Conservation (phyloP, 1,140 invertebrate genomes). For the Cryptotermes secundus region DNA sequence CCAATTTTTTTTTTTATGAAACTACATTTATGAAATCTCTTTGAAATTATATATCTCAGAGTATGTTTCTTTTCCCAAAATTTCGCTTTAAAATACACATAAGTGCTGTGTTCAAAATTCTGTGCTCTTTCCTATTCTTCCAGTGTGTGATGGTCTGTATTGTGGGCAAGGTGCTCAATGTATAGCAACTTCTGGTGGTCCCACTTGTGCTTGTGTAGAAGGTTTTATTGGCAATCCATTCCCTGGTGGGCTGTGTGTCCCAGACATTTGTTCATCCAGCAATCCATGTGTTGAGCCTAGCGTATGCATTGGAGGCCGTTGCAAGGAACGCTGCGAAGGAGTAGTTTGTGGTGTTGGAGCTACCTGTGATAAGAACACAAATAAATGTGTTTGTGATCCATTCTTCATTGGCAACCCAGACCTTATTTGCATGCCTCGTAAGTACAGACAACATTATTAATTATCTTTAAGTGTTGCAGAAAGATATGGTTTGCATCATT, state of each 20-base stretch:
- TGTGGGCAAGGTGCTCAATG: conserved; percentile 84
- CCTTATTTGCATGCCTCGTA: conserved; percentile 86
- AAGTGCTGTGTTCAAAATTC: background rate
- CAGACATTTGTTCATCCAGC: conserved; percentile 74
- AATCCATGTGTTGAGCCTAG: conserved; percentile 75
- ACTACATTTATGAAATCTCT: background rate
- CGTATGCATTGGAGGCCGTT: conserved; percentile 80
- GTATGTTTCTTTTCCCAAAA: background rate
- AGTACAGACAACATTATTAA: conserved; percentile 50
- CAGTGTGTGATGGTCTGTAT: conserved; percentile 75
- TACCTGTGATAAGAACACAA: conserved; percentile 73
- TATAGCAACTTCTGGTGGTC: conserved; percentile 79
- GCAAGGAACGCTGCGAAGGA: conserved; percentile 81
- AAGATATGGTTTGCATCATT: too few relatives aligned
- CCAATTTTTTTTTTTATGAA: background rate
- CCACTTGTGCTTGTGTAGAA: conserved; percentile 83
- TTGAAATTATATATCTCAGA: background rate
- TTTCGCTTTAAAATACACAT: background rate
- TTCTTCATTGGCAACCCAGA: conserved; percentile 88
- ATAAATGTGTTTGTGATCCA: conserved; percentile 82
- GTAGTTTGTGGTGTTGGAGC: conserved; percentile 81
- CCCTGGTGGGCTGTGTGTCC: conserved; percentile 77
- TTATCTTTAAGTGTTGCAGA: background rate
- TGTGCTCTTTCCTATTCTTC: conserved; percentile 30
- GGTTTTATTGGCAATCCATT: conserved; percentile 88